A percentile compares a stretch with the other conserved stretches of the same genome.
Evolutionary conservation across 2,797 vertebrate genomes (phyloP).

Genomic region (Antennarius maculatus): DNA sequence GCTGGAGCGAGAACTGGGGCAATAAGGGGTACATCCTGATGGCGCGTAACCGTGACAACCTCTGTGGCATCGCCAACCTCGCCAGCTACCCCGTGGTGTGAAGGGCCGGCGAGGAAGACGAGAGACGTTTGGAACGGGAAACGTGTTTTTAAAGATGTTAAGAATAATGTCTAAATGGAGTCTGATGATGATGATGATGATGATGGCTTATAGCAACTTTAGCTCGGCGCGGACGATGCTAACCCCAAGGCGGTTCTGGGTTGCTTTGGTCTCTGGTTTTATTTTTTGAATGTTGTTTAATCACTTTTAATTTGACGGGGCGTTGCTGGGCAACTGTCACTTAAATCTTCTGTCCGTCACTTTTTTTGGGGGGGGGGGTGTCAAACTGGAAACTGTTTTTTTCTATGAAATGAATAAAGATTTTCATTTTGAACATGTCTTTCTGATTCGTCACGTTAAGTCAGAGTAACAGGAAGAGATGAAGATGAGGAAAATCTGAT

Average conservation of each 20-base stretch:
- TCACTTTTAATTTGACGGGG: too few species aligned
- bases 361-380: slow-evolving; percentile 37
- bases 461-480: background rate
- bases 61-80: slow-evolving; percentile 84
- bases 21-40: slow-evolving; percentile 83
- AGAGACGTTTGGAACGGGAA: background rate
- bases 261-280: too few species aligned
- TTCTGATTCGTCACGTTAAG: background rate
- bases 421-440: slow-evolving; percentile 32
- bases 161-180: too few species aligned
- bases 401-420: slow-evolving; percentile 69
- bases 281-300: too few species aligned
- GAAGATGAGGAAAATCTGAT: too few species aligned
- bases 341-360: slow-evolving; percentile 35
- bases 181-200: too few species aligned
- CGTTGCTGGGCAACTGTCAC: too few species aligned
- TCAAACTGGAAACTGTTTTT: slow-evolving; percentile 55
- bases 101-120: slow-evolving; percentile 13
- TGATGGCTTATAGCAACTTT: too few species aligned
- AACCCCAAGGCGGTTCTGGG: too few species aligned
- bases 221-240: too few species aligned
- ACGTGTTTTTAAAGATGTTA: too few species aligned
- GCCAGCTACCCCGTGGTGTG: slow-evolving; percentile 84
- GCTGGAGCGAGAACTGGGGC: slow-evolving; percentile 84
- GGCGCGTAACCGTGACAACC: slow-evolving; percentile 84